phyloP scores from a whole-genome alignment of 2,888 invertebrate genomes.

The Hemaris fuciformis region DNA sequence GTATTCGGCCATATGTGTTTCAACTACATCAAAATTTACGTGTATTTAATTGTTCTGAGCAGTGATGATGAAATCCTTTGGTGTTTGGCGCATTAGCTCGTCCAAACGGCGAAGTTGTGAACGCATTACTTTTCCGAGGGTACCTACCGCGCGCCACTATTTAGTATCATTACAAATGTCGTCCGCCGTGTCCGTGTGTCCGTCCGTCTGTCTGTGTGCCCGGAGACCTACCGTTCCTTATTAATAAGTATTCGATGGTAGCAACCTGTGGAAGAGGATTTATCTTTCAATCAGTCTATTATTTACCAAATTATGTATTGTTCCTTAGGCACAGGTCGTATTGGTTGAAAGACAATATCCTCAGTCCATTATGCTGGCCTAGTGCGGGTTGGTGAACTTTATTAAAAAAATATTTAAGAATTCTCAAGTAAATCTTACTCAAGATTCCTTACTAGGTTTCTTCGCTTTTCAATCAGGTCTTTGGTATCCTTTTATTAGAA shows the following conservation, averaged over 20 bases:
- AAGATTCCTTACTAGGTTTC: too few relatives aligned
- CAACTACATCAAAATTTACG: too few relatives aligned
- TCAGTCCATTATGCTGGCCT: too few relatives aligned
- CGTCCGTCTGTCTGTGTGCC: conserved; percentile 52
- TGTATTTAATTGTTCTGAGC: too few relatives aligned
- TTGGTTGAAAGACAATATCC: too few relatives aligned
- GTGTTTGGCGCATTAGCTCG: conserved; percentile 38
- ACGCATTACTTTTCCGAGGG: conserved; percentile 72
- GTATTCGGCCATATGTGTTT: too few relatives aligned
- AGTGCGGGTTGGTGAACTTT: too few relatives aligned
- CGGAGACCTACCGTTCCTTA: conserved; percentile 71
- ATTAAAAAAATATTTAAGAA: too few relatives aligned
- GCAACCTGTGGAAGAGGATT: conserved; percentile 38
- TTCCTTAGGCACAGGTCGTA: too few relatives aligned
- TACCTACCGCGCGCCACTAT: conserved; percentile 79
- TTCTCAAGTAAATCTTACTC: too few relatives aligned
- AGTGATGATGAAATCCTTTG: not conserved
- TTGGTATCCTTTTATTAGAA: too few relatives aligned
- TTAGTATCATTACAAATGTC: conserved; percentile 81
- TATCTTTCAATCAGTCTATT: not conserved
- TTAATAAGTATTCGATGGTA: conserved; percentile 65
- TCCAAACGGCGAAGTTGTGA: conserved; percentile 51
- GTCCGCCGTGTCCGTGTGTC: conserved; percentile 62
- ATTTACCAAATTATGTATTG: not conserved
- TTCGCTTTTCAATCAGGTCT: too few relatives aligned